A percentile compares a stretch with the other conserved stretches of the same genome.
Evolutionary conservation across 2,888 invertebrate species (phyloP).

Genomic region (Amaurobius ferox): DNA sequence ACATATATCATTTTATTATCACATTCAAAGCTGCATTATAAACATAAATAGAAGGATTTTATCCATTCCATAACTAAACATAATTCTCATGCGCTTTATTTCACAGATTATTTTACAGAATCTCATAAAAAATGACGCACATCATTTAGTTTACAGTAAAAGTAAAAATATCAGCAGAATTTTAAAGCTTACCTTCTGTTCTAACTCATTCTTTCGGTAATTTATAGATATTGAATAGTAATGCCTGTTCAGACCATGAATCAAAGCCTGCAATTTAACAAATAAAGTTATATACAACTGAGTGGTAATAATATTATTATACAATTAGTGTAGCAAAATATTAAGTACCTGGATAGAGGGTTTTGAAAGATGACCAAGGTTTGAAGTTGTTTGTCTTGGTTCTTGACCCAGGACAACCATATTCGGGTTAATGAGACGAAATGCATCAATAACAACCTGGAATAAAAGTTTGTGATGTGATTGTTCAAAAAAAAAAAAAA

Average conservation of each 20-base stretch:
- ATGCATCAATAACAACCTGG: slow-evolving; percentile 87
- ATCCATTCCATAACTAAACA: no score
- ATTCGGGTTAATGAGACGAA: slow-evolving; percentile 98
- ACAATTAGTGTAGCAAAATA: slow-evolving; percentile 7
- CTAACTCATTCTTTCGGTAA: slow-evolving; percentile 98
- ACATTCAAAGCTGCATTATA: no score
- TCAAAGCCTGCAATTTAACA: slow-evolving; percentile 86
- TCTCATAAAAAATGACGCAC: no score
- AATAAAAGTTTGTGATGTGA: background rate
- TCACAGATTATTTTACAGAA: no score
- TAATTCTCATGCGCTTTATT: no score
- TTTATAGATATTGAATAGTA: slow-evolving; percentile 99
- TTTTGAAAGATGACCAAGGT: slow-evolving; percentile 98
- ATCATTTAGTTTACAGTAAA: no score
- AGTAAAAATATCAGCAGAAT: no score
- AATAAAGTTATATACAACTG: background rate
- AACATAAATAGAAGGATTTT: no score
- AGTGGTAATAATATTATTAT: background rate
- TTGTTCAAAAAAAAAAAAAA: background rate
- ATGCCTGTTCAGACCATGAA: slow-evolving; percentile 98
- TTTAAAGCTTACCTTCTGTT: slow-evolving; percentile 90
- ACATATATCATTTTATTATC: no score
- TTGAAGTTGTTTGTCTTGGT: slow-evolving; percentile 98
- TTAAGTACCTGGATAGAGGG: slow-evolving; percentile 90
- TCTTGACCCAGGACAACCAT: slow-evolving; percentile 99